These are phyloP conservation scores for Otocyon megalotis DNA, from an alignment of 2,113 vertebrate species.

Conservation along the genomic window DNA sequence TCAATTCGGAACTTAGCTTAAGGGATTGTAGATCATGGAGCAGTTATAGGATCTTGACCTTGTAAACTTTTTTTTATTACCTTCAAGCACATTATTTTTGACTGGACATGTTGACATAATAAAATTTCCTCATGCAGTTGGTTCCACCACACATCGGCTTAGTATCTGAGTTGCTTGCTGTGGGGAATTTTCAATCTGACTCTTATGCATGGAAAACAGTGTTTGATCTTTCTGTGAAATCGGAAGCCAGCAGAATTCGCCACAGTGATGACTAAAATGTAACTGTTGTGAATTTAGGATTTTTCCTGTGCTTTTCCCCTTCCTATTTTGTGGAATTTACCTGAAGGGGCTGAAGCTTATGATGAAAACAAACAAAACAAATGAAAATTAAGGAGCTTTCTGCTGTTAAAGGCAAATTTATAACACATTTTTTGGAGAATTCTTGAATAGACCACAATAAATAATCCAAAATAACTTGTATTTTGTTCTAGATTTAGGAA, in stretches of 20 bases:
- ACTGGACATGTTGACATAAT: conserved; percentile 66
- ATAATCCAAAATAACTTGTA: conserved; percentile 35
- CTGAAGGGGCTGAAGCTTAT: conserved; percentile 59
- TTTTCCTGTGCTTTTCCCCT: conserved; percentile 55
- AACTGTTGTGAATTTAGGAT: conserved; percentile 39
- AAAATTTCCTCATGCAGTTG: conserved; percentile 54
- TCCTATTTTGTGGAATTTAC: conserved; percentile 58
- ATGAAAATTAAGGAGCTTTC: conserved; percentile 45
- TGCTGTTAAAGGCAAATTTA: conserved; percentile 24
- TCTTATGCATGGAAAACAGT: conserved; percentile 68
- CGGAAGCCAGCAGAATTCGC: conserved; percentile 75
- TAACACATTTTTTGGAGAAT: conserved; percentile 18
- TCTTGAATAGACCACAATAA: conserved; percentile 33
- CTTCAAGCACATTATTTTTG: conserved; percentile 39
- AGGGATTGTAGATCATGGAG: neutral
- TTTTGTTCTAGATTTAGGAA: conserved; percentile 8
- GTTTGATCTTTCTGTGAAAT: conserved; percentile 72
- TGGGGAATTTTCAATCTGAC: conserved; percentile 71
- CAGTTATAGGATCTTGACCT: conserved; percentile 50
- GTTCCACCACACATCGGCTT: conserved; percentile 51
- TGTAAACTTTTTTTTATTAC: conserved; percentile 54
- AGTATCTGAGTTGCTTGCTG: conserved; percentile 70
- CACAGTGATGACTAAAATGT: conserved; percentile 67
- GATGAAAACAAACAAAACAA: conserved; percentile 61
- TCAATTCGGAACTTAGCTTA: neutral